phyloP scores from a whole-genome alignment of 2,888 invertebrate genomes.

The Formica aserva region DNA sequence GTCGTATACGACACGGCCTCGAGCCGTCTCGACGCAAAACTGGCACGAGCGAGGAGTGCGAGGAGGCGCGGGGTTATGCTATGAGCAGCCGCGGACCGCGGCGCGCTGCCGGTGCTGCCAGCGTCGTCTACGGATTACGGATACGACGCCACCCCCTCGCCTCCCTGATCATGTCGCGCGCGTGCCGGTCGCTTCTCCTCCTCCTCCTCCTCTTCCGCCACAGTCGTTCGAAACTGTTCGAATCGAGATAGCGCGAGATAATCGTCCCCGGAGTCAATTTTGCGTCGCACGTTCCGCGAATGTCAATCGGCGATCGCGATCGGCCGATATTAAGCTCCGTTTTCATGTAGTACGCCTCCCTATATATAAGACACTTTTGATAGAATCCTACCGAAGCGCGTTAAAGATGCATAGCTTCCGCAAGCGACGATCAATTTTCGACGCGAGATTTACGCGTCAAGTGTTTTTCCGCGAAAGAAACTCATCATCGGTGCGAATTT shows the following conservation, averaged over 20 bases:
- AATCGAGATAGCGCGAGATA: not conserved
- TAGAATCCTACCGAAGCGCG: too few relatives aligned
- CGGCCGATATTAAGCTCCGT: not conserved
- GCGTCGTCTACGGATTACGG: slow-evolving; percentile 54
- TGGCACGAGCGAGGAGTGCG: slow-evolving; percentile 60
- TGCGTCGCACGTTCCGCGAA: not conserved
- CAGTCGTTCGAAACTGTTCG: not conserved
- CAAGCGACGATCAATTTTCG: too few relatives aligned
- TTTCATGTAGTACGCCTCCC: not conserved
- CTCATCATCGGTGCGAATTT: too few relatives aligned
- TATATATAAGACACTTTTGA: too few relatives aligned
- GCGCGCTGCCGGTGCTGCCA: slow-evolving; percentile 71
- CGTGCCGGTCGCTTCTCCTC: too few relatives aligned
- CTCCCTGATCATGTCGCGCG: not conserved
- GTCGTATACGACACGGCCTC: slow-evolving; percentile 41
- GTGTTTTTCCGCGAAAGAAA: too few relatives aligned
- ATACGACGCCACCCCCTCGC: slow-evolving; percentile 39
- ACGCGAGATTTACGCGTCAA: too few relatives aligned
- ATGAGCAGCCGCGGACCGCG: too few relatives aligned
- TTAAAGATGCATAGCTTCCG: too few relatives aligned
- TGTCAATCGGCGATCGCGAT: not conserved
- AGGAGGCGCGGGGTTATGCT: slow-evolving; percentile 57
- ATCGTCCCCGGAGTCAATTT: not conserved
- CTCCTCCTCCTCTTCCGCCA: too few relatives aligned
- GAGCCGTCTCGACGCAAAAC: slow-evolving; percentile 70